phyloP scores from a whole-genome alignment of 2,113 vertebrate species.

The Toxotes jaculatrix region DNA sequence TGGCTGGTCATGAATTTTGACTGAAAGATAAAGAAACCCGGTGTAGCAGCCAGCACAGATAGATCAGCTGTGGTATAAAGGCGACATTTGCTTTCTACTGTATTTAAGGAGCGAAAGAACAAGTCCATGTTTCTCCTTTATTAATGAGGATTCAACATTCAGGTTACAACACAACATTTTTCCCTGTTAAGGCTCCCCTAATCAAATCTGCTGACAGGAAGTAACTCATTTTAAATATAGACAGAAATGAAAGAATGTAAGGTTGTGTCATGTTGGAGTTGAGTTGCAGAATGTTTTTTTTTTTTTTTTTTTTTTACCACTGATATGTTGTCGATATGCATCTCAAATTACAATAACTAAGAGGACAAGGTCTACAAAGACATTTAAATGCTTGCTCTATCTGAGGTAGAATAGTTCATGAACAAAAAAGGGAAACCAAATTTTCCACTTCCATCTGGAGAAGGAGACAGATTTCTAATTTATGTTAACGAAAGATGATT shows the following conservation, averaged over 20 bases:
- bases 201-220: slow-evolving; percentile 15
- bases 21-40: background rate
- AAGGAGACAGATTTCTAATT: slow-evolving; percentile 4
- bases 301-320: background rate
- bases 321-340: background rate
- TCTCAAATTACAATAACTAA: slow-evolving; percentile 8
- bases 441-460: background rate
- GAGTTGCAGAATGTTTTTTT: background rate
- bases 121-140: background rate
- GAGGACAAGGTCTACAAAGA: background rate
- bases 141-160: background rate
- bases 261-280: background rate
- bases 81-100: slow-evolving; percentile 2
- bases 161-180: background rate
- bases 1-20: background rate
- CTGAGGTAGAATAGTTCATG: slow-evolving; percentile 2
- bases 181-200: background rate
- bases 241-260: background rate
- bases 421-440: slow-evolving; percentile 26
- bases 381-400: slow-evolving; percentile 29
- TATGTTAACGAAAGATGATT: background rate
- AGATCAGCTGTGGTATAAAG: background rate
- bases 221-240: background rate
- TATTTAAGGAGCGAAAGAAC: slow-evolving; percentile 19
- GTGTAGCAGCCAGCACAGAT: background rate